phyloP scores from a whole-genome alignment of 2,113 vertebrate genomes.

The Pantherophis guttatus region DNA sequence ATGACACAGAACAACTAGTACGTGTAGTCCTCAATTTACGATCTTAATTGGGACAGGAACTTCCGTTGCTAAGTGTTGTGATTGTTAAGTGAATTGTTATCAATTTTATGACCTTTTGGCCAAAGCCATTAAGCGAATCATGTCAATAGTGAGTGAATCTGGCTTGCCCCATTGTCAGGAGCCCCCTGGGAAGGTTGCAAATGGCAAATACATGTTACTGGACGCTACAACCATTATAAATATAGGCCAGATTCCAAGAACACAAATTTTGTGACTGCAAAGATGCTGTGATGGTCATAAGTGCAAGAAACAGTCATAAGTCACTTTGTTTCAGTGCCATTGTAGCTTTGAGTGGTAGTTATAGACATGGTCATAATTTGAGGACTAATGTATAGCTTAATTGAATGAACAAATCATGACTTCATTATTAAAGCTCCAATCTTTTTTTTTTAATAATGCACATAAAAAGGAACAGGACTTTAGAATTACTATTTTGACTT shows the following conservation, averaged over 20 bases:
- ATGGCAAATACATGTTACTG: neutral
- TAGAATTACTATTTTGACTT: neutral
- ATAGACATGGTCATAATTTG: neutral
- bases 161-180: neutral
- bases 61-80: neutral
- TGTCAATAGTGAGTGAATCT: neutral
- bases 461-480: neutral
- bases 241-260: neutral
- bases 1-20: neutral
- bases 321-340: neutral
- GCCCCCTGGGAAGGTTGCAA: neutral
- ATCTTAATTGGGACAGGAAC: neutral
- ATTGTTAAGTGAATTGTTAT: neutral
- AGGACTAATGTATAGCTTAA: neutral
- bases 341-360: neutral
- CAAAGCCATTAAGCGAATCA: neutral
- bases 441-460: neutral
- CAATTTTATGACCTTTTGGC: neutral
- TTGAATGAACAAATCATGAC: constrained; percentile 26
- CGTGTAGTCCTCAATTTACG: neutral
- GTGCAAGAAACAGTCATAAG: neutral
- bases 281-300: neutral
- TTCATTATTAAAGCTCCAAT: neutral
- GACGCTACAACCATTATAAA: neutral
- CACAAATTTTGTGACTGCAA: neutral